Percentiles rank a stretch among this genome's conserved stretches.
phyloP scores from a whole-genome alignment of 2,888 invertebrate species.

The Smittia aterrima region DNA sequence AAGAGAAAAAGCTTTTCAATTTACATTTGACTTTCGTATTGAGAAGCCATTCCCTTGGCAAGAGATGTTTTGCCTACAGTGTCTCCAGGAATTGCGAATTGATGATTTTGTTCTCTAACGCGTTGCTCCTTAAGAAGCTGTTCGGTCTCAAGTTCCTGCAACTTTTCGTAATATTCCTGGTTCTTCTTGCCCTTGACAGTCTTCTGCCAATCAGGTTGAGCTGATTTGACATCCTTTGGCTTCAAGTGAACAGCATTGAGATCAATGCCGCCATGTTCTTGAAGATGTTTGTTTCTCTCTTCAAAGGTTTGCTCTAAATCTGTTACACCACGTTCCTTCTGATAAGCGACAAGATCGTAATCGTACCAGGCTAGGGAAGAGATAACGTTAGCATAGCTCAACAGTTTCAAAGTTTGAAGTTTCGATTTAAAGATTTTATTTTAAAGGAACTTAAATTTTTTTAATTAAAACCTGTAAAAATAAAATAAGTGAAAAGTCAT shows the following conservation, averaged over 20 bases:
- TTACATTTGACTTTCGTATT: conserved; percentile 82
- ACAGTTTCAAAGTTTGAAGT: neutral
- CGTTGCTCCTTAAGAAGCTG: conserved; percentile 80
- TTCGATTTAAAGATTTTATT: conserved; percentile 10
- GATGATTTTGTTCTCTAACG: conserved; percentile 73
- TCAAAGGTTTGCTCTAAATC: conserved; percentile 87
- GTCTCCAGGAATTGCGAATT: conserved; percentile 82
- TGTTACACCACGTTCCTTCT: conserved; percentile 72
- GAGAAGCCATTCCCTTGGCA: conserved; percentile 84
- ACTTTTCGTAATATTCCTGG: conserved; percentile 78
- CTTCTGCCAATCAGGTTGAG: conserved; percentile 83
- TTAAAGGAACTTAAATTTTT: conserved; percentile 4
- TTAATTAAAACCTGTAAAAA: conserved; percentile 1
- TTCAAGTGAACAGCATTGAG: conserved; percentile 60
- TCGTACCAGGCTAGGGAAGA: conserved; percentile 82
- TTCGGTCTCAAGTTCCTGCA: conserved; percentile 79
- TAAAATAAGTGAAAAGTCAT: conserved; percentile 13
- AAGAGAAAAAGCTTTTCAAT: conserved; percentile 51
- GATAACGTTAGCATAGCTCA: conserved; percentile 35
- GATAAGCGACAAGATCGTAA: conserved; percentile 79
- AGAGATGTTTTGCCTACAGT: conserved; percentile 72
- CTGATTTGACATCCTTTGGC: conserved; percentile 67
- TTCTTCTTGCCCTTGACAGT: conserved; percentile 76
- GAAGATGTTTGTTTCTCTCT: conserved; percentile 70
- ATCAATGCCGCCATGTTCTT: conserved; percentile 65